Evolutionary conservation across 2,797 vertebrate species (phyloP).

Genomic region (Phoeniculus purpureus): DNA sequence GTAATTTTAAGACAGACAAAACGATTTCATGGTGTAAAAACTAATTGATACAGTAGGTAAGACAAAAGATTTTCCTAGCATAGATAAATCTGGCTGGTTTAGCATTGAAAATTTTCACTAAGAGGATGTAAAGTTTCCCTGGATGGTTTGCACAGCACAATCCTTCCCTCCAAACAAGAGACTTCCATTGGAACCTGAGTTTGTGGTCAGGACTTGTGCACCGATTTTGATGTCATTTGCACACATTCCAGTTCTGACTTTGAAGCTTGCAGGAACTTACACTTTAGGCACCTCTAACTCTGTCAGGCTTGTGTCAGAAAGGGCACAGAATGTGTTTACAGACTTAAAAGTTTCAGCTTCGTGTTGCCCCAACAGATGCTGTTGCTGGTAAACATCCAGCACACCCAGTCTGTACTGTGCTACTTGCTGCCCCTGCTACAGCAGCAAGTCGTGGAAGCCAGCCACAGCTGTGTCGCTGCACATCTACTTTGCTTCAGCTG

Average conservation of each 20-base stretch:
- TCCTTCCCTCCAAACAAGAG: background rate
- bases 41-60: background rate
- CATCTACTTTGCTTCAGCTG: background rate
- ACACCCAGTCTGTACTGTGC: too few relatives aligned
- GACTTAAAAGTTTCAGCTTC: background rate
- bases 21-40: background rate
- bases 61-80: background rate
- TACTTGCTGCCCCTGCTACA: rapidly evolving
- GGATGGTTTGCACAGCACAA: background rate
- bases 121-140: background rate
- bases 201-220: background rate
- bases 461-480: background rate
- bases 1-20: background rate
- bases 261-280: background rate
- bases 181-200: background rate
- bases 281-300: background rate
- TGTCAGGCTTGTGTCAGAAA: background rate
- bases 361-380: background rate
- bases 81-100: background rate
- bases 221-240: background rate
- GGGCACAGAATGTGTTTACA: background rate
- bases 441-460: background rate
- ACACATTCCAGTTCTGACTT: background rate
- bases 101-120: background rate
- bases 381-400: background rate